A percentile compares a stretch with the other conserved stretches of the same genome.
These are phyloP conservation scores for Erinaceus europaeus DNA, from an alignment of 2,113 vertebrate species.

Conservation along the genomic window DNA sequence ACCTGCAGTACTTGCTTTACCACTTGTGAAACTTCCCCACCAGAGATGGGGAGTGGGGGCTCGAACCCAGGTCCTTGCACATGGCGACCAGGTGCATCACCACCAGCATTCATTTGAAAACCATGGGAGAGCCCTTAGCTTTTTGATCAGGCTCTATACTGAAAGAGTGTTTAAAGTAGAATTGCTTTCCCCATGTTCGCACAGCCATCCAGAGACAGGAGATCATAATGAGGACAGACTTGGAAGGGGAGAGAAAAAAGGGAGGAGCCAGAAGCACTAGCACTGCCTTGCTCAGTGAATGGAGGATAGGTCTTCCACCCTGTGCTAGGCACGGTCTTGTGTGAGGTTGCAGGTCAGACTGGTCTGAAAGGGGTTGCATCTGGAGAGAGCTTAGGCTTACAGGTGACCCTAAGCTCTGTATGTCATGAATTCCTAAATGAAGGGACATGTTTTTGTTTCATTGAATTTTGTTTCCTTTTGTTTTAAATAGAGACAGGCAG, in stretches of 20 bases:
- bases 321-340: not conserved
- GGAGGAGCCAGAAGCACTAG: not conserved
- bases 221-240: not conserved
- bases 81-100: no score
- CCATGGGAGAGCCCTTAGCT: no score
- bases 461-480: no score
- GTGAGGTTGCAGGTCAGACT: not conserved
- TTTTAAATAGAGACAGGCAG: no score
- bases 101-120: no score
- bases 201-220: not conserved
- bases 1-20: no score
- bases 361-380: not conserved
- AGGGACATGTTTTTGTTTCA: no score
- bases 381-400: not conserved
- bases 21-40: no score
- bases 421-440: slow-evolving; percentile 3
- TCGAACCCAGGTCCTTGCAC: no score
- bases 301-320: not conserved
- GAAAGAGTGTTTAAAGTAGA: not conserved
- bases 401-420: not conserved
- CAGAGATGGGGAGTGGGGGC: no score
- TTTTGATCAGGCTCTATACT: not conserved
- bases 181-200: not conserved
- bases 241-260: not conserved
- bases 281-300: not conserved